Base-by-base conservation (phyloP, 2,113 vertebrate genomes). In the Clupea harengus region DNA sequence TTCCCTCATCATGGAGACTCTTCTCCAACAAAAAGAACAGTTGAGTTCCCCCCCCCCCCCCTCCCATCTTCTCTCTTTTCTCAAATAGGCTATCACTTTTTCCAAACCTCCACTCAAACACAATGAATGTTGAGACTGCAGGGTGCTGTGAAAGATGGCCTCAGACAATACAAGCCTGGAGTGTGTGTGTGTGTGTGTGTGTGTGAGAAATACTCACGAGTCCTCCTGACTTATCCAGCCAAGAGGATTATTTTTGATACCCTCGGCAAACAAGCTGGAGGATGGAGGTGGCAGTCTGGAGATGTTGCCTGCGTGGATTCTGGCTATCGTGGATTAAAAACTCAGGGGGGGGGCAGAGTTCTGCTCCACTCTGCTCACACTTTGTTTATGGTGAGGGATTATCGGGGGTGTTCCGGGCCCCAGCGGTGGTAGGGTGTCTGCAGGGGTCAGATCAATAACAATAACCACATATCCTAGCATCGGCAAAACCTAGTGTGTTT, bases 131-230 rank as follows among this genome's bases (percentile, higher is more conserved):
- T 28, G 25, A 32, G 32, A 39, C 11, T 32, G 72, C 72, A 78
- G 32, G 13, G 28, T 39, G 25, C 64, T 72, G 64, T 28, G 64
- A 28, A 25, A 72, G 64, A 72, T 72, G n/a, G 64, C 10, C n/a
- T 17, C 28, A 78, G 72, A 39, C 28, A 78, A 78, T 17, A 32
- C 10, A 32, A 39, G 72, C 32, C 13, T 25, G 67, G 28, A 10
- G 11, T 44, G 72, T 44, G 32, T 78, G 72, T 78, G 32, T 78
- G 28, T 78, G 32, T 45, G 52, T 83, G 50, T 57, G 82, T 72
- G n/a, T 28, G 64, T 28, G 64, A 6, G 1, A 60, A 60, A 6
- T 57, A 57, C 54, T 20, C 18, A 22, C 54, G 5, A 72, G n/a
- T 32, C 64, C 64, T 72, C n/a, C 64, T 28, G n/a, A 67, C 8